Conservation (phyloP, 2,113 vertebrate species). For the Oreocharis arfaki region DNA sequence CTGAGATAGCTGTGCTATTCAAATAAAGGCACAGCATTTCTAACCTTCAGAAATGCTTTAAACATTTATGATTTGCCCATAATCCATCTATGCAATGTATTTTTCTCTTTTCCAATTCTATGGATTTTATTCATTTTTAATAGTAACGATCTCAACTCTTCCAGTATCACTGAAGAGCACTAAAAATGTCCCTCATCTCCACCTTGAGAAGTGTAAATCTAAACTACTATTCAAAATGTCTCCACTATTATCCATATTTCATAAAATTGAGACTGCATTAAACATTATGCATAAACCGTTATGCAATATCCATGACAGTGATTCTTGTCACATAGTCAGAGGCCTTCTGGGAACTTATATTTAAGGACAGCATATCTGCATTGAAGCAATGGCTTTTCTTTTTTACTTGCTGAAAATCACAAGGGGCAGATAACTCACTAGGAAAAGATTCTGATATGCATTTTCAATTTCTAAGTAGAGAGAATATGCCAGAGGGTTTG, state of each 20-base stretch:
- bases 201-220: slow-evolving; percentile 2
- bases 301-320: not conserved
- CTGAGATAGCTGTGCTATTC: not conserved
- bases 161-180: not conserved
- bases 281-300: not conserved
- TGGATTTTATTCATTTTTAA: not conserved
- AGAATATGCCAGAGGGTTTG: not conserved
- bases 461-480: not conserved
- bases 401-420: slow-evolving; percentile 1
- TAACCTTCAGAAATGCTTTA: not conserved
- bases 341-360: not conserved
- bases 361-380: not conserved
- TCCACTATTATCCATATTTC: not conserved
- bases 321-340: not conserved
- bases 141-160: not conserved
- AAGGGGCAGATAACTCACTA: not conserved
- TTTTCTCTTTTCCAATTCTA: not conserved
- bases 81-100: not conserved
- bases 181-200: not conserved
- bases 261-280: slow-evolving; percentile 7
- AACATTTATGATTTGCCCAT: not conserved
- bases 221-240: not conserved
- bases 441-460: not conserved
- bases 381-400: not conserved
- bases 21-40: not conserved